These are phyloP conservation scores for Phymastichus coffea DNA, from an alignment of 1,140 invertebrate species.

Conservation along the genomic window DNA sequence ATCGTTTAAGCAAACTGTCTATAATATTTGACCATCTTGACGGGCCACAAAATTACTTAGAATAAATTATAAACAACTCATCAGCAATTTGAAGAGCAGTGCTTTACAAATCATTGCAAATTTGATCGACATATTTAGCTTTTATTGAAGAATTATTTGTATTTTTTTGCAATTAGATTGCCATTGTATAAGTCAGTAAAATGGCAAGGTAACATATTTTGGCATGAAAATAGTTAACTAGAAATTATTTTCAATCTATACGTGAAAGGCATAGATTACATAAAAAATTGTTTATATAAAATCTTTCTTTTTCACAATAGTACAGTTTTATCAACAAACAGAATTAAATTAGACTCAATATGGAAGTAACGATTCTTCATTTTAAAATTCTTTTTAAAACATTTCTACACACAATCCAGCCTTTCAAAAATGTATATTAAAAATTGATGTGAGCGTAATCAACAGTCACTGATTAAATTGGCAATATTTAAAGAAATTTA, in stretches of 20 bases:
- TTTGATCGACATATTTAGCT: constrained; percentile 5
- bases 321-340: neutral
- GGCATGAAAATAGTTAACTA: constrained; percentile 3
- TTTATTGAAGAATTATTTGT: too few species aligned
- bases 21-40: neutral
- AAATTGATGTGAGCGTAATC: constrained; percentile 24
- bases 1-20: neutral
- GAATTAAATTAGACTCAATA: neutral
- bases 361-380: neutral
- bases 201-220: constrained; percentile 21
- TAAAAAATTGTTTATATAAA: constrained; percentile 1
- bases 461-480: constrained; percentile 29
- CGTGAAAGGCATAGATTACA: constrained; percentile 2
- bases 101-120: constrained; percentile 6
- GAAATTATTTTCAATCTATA: constrained; percentile 11
- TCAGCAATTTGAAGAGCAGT: constrained; percentile 6
- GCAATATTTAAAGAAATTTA: constrained; percentile 20
- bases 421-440: constrained; percentile 29
- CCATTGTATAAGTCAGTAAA: constrained; percentile 19
- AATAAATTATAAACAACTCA: constrained; percentile 15
- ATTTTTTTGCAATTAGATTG: too few species aligned
- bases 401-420: constrained; percentile 26
- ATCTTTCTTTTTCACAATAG: neutral
- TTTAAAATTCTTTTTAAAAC: too few species aligned
- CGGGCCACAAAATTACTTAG: constrained; percentile 4